Base-by-base conservation (phyloP, 2,888 invertebrate genomes). In the Ochropacha duplaris region DNA sequence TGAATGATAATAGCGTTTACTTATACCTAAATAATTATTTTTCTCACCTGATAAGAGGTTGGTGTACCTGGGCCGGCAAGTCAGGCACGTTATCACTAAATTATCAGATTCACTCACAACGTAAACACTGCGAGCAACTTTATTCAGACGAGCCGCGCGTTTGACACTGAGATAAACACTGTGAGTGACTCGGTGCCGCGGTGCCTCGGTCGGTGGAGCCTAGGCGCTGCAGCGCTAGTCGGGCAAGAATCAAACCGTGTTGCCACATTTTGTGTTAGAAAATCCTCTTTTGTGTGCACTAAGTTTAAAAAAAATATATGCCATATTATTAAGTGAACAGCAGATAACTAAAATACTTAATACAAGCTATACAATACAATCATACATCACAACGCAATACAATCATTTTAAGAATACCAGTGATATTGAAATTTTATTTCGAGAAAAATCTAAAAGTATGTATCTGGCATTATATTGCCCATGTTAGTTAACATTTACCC, bases 21-120 rank as follows among this genome's bases (percentile, higher is more conserved):
- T n/a, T n/a, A n/a, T n/a, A n/a, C n/a, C n/a, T n/a, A 44, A 44
- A 44, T 39, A 54, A 14, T 52, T 16, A 51, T 57, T 52, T 60
- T 60, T 69, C 79, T 76, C 71, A 81, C 81, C 72, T 74, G 61
- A 72, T 69, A 73, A 66, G 64, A 66, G 65, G 62, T 68, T 72
- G 34, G 52, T 52, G 34, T 31, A 52, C 52, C 24, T 22, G 50
- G 24, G 24, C 39, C 31, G 44, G 16, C 50, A 6, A 44, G 19
- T 69, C 71, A 74, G 75, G 69, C 71, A 80, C 78, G 79, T 83
- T 90, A 88, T 88, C 90, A 89, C 88, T 79, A 69, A 69, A 70
- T 78, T 71, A 79, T 71, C 81, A 79, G 76, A 44, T 44, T 44
- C 44, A 44, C 44, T 70, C 79, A 80, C 77, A 65, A 76, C 65